Evolutionary conservation across 2,888 invertebrate genomes (phyloP).

Genomic region (Nyleta sp.): DNA sequence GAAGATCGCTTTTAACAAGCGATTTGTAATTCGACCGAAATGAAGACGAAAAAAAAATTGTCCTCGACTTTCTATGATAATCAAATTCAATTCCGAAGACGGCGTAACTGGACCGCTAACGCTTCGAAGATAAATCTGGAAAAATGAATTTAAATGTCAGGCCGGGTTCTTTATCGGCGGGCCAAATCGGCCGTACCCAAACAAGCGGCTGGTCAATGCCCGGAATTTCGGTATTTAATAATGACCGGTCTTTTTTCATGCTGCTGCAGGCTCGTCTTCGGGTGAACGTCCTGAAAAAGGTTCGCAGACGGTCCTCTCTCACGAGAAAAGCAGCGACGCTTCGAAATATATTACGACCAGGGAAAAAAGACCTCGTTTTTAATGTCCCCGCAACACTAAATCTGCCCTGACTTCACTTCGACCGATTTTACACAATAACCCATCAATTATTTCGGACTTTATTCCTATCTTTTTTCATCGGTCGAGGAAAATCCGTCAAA

Average conservation of each 20-base stretch:
- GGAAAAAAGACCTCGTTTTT: conserved; percentile 21
- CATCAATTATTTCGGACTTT: no score
- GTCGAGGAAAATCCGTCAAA: no score
- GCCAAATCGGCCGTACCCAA: conserved; percentile 27
- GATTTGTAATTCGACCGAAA: no score
- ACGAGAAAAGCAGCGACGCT: conserved; percentile 28
- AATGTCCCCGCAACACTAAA: no score
- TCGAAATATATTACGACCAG: conserved; percentile 36
- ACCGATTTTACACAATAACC: no score
- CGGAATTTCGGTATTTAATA: conserved; percentile 62
- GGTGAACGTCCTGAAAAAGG: conserved; percentile 62
- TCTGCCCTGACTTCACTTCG: no score
- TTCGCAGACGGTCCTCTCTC: conserved; percentile 36
- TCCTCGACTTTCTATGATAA: conserved; percentile 5
- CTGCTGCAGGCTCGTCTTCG: conserved; percentile 59
- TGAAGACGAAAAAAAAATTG: background rate
- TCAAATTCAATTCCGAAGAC: conserved; percentile 15
- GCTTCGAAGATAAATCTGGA: conserved; percentile 19
- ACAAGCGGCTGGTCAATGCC: conserved; percentile 56
- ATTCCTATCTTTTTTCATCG: no score
- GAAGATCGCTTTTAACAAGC: no score
- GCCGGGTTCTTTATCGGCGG: conserved; percentile 34
- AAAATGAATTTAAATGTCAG: conserved; percentile 50
- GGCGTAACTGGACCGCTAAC: conserved; percentile 15
- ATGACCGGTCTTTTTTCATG: conserved; percentile 62